These are phyloP conservation scores for Menidia menidia DNA, from an alignment of 2,797 vertebrate species.

Conservation along the genomic window DNA sequence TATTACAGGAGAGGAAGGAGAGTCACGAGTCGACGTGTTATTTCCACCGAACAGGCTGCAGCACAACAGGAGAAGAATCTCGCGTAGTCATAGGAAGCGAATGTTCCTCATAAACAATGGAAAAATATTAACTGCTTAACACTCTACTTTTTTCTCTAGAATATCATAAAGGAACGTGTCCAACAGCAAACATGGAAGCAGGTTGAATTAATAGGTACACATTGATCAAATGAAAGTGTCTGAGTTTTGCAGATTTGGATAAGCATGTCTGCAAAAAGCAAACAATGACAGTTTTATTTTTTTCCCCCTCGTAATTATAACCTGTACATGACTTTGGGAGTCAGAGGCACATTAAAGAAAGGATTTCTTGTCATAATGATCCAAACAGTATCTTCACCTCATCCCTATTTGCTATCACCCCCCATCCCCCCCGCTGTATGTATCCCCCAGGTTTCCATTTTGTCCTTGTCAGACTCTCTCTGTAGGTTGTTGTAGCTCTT, in stretches of 20 bases:
- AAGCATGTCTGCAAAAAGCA: slow-evolving; percentile 45
- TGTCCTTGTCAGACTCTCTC: too few species aligned
- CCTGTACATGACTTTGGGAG: slow-evolving; percentile 19
- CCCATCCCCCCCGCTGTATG: too few species aligned
- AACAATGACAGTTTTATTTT: slow-evolving; percentile 10
- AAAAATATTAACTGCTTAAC: slow-evolving; percentile 34
- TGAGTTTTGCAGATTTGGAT: slow-evolving; percentile 26
- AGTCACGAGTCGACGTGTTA: slow-evolving; percentile 56
- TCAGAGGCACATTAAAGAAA: too few species aligned
- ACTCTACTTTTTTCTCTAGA: slow-evolving; percentile 18
- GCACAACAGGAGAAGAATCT: slow-evolving; percentile 37
- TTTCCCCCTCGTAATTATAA: slow-evolving; percentile 23
- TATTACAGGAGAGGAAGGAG: slow-evolving; percentile 44
- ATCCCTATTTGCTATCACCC: too few species aligned
- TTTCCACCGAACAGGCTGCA: slow-evolving; percentile 34
- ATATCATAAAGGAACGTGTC: slow-evolving; percentile 42
- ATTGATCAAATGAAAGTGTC: slow-evolving; percentile 54
- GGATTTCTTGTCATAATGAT: too few species aligned
- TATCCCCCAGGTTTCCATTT: too few species aligned
- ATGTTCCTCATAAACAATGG: slow-evolving; percentile 25
- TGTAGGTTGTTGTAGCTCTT: too few species aligned
- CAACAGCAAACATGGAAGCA: slow-evolving; percentile 27
- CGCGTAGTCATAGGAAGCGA: slow-evolving; percentile 41
- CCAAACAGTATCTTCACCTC: too few species aligned
- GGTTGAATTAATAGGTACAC: slow-evolving; percentile 55